Conservation (phyloP, 2,888 invertebrate species). For the Plagodis pulveraria region DNA sequence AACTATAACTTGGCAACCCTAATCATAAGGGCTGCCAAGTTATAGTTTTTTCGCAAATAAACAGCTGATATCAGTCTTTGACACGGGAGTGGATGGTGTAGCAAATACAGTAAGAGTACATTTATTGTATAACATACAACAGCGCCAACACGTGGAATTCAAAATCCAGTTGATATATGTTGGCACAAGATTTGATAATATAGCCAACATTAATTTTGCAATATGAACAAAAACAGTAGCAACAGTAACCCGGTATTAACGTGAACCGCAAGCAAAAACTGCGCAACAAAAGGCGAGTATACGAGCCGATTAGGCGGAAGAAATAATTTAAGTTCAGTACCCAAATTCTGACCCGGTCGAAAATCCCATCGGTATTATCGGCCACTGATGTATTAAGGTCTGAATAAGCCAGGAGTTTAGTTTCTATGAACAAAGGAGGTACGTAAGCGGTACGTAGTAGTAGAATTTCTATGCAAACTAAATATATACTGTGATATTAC, state of each 20-base stretch:
- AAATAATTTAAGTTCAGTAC: conserved; percentile 22
- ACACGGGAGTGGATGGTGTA: too few species aligned
- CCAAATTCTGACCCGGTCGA: conserved; percentile 25
- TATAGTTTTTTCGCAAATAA: too few species aligned
- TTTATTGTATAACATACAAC: too few species aligned
- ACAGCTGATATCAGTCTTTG: too few species aligned
- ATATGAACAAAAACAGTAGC: neutral
- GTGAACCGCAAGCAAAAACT: conserved; percentile 7
- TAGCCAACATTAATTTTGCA: neutral
- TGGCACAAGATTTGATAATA: too few species aligned
- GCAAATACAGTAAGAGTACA: too few species aligned
- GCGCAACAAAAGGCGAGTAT: conserved; percentile 3
- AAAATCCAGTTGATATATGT: too few species aligned
- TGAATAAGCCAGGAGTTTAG: conserved; percentile 24
- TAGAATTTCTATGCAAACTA: neutral
- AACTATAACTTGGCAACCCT: conserved; percentile 2
- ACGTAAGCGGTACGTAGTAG: neutral
- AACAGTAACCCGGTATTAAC: conserved; percentile 1
- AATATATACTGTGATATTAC: too few species aligned
- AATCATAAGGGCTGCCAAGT: conserved; percentile 1
- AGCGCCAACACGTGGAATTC: too few species aligned
- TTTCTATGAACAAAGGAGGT: conserved; percentile 24
- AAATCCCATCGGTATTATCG: conserved; percentile 30
- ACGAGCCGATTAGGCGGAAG: conserved; percentile 17
- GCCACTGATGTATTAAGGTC: conserved; percentile 22